A percentile compares a stretch with the other conserved stretches of the same genome.
These are phyloP conservation scores for Phrynosoma platyrhinos DNA, from an alignment of 2,113 vertebrate species.

Conservation along the genomic window DNA sequence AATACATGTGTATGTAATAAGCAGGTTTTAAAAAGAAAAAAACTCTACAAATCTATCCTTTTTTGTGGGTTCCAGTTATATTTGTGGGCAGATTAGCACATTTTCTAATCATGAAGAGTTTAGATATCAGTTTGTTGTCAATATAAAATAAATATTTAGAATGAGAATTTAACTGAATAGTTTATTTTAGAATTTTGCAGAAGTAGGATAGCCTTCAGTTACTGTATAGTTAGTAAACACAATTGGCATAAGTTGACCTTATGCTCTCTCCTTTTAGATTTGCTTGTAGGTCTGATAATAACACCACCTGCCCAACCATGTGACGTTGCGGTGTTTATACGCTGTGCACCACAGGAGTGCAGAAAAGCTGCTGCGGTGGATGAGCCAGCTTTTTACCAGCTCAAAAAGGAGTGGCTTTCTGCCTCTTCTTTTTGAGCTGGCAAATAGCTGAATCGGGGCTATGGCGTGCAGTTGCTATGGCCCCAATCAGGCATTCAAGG, in stretches of 20 bases:
- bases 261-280: neutral
- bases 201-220: neutral
- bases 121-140: neutral
- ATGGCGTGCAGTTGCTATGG: no score
- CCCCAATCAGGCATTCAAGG: no score
- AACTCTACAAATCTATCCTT: neutral
- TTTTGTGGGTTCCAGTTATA: neutral
- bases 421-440: no score
- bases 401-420: no score
- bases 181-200: neutral
- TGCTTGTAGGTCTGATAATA: neutral
- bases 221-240: neutral
- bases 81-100: neutral
- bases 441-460: no score
- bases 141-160: neutral
- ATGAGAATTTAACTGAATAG: neutral
- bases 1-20: neutral
- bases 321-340: no score
- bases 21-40: neutral
- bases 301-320: neutral
- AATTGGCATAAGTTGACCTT: neutral
- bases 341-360: no score
- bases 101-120: neutral
- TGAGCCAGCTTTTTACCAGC: no score
- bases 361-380: no score